Evolutionary conservation across 2,888 invertebrate genomes (phyloP).

Genomic region (Sphinx pinastri): DNA sequence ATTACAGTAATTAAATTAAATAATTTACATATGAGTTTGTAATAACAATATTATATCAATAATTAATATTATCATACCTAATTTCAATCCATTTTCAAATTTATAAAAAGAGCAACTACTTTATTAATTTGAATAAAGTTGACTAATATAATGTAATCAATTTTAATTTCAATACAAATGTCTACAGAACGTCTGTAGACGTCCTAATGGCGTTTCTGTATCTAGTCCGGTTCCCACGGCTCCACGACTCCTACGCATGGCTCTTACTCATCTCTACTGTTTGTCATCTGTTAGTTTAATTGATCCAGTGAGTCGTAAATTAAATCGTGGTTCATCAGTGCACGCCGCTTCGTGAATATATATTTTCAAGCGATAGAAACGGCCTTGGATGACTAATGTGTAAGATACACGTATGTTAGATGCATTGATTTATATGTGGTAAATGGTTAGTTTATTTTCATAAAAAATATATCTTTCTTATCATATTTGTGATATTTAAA

Average conservation of each 20-base stretch:
- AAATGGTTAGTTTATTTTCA: too few species aligned
- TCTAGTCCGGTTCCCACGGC: conserved; percentile 69
- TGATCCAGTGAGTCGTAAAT: conserved; percentile 76
- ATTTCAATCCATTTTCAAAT: background rate
- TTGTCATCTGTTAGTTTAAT: conserved; percentile 80
- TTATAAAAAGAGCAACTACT: background rate
- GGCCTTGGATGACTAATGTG: conserved; percentile 47
- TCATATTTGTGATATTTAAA: too few species aligned
- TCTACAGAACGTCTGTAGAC: conserved; percentile 47
- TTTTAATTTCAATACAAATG: conserved; percentile 17
- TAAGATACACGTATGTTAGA: background rate
- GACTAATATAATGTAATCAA: background rate
- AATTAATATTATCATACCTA: too few species aligned
- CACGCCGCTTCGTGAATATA: conserved; percentile 56
- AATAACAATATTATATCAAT: too few species aligned
- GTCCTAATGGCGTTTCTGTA: conserved; percentile 39
- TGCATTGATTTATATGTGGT: conserved; percentile 1
- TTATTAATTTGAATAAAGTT: background rate
- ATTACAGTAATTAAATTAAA: background rate
- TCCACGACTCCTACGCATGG: conserved; percentile 70
- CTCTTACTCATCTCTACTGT: conserved; percentile 69
- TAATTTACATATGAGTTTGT: too few species aligned
- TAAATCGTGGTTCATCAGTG: conserved; percentile 73
- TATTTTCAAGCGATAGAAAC: conserved; percentile 45
- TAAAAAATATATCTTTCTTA: too few species aligned